Evolutionary conservation across 2,888 invertebrate species (phyloP).

Genomic region (Drosophila lutescens): DNA sequence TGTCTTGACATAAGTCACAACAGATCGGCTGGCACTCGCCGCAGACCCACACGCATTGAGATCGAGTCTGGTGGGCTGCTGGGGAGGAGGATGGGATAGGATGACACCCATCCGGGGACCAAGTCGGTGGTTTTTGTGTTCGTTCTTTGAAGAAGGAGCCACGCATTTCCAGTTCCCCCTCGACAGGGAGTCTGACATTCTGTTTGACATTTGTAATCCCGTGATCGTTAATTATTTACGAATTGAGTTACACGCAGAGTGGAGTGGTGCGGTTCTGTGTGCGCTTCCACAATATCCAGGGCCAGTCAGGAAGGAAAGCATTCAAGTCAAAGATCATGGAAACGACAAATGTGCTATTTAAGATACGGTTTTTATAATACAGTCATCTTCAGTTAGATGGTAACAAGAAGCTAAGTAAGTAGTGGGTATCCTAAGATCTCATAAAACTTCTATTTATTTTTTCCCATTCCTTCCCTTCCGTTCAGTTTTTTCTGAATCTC

Average conservation of each 20-base stretch:
- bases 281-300: slow-evolving; percentile 32
- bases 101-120: slow-evolving; percentile 14
- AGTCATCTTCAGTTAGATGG: too few species aligned
- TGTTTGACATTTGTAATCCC: slow-evolving; percentile 84
- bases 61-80: slow-evolving; percentile 22
- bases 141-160: slow-evolving; percentile 53
- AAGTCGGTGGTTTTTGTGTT: slow-evolving; percentile 43
- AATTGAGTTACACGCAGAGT: slow-evolving; percentile 74
- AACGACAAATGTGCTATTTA: slow-evolving; percentile 57
- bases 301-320: slow-evolving; percentile 15
- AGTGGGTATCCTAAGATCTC: not conserved
- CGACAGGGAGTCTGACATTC: slow-evolving; percentile 74
- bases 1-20: slow-evolving; percentile 77
- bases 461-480: slow-evolving; percentile 18
- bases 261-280: slow-evolving; percentile 5
- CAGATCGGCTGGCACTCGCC: slow-evolving; percentile 73
- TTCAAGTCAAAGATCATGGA: slow-evolving; percentile 62
- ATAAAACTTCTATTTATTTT: slow-evolving; percentile 7
- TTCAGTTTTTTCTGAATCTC: not conserved
- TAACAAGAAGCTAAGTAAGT: too few species aligned
- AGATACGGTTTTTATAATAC: too few species aligned
- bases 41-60: slow-evolving; percentile 70
- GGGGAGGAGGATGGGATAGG: not conserved
- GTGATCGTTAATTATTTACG: slow-evolving; percentile 83
- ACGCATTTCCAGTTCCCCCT: slow-evolving; percentile 8